Percentiles rank a stretch among this genome's conserved stretches.
Evolutionary conservation across 2,888 invertebrate species (phyloP).

Genomic region (Caenorhabditis zanzibari): DNA sequence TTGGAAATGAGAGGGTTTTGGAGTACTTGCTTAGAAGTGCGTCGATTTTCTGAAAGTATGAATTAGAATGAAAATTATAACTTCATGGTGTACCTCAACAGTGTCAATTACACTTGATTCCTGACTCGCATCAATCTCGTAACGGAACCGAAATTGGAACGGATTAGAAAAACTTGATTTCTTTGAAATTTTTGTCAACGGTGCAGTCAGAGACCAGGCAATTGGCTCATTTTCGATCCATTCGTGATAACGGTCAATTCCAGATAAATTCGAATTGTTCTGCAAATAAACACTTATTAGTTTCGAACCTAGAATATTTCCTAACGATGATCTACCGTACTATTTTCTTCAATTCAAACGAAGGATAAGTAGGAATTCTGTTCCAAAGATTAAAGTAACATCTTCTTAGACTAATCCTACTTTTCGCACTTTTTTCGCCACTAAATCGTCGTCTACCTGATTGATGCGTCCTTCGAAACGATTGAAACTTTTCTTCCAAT

Average conservation of each 20-base stretch:
- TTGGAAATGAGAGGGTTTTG: slow-evolving; percentile 3
- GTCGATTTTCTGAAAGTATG: slow-evolving; percentile 17
- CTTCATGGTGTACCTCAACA: slow-evolving; percentile 5
- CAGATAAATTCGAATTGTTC: neutral
- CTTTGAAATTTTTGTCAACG: neutral
- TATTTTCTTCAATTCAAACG: neutral
- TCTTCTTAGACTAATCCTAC: slow-evolving; percentile 31
- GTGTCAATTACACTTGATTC: slow-evolving; percentile 1
- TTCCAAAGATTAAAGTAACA: neutral
- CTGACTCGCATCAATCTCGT: slow-evolving; percentile 1
- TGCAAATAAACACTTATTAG: slow-evolving; percentile 7
- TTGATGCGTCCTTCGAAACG: slow-evolving; percentile 26
- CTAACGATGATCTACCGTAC: neutral
- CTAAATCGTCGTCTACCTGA: slow-evolving; percentile 32
- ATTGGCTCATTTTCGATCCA: slow-evolving; percentile 36
- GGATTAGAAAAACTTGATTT: neutral
- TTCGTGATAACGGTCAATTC: neutral
- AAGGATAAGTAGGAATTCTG: neutral
- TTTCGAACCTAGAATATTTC: too few relatives aligned
- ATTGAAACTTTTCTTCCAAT: slow-evolving; percentile 41
- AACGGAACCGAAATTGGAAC: slow-evolving; percentile 27
- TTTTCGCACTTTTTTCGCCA: slow-evolving; percentile 48
- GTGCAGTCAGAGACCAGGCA: slow-evolving; percentile 25
- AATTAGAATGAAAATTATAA: neutral
- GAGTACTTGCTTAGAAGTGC: slow-evolving; percentile 14